Base-by-base conservation (phyloP, 2,797 vertebrate genomes). In the Aeoliscus strigatus region DNA sequence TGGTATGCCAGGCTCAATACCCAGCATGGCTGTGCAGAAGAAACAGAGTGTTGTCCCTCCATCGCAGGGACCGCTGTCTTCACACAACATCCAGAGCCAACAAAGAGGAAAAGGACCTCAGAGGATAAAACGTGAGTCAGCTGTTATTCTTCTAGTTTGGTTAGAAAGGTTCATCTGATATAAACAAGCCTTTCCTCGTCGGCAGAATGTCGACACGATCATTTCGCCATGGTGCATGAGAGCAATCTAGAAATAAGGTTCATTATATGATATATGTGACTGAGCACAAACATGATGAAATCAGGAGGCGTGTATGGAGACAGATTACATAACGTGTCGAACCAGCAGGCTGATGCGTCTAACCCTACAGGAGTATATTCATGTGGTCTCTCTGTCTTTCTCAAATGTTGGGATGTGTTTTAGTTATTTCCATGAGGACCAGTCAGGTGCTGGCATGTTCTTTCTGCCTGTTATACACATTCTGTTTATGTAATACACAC, bases 11-110 rank as follows among this genome's bases (percentile, higher is more conserved):
- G 43, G 48, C 76, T 82, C 76, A 79, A 33, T 63, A 39, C 35
- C 60, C 45, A 77, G 69, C 75, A 86, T 84, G 84, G 79, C 79
- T 45, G 81, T 77, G 48, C 68, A 78, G 78, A 81, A 75, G 73
- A 82, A 73, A 28, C 70, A 70, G 53, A 69, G 64, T 39, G 72
- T 25, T 45, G 27, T 63, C 71, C 73, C 78, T 80, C 72, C 81
- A 60, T 73, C 78, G 9, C 73, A 51, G 69, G 75, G 77, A 61
- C 72, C 78, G 2, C 67, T 74, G 33, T 73, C 77, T 14, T 31
- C 62, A 56, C 51, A 37, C 5, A 75, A 46, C 44, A 35, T 65
- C 9, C 10, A 74, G 23, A 69, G 30, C 32, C 77, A 71, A 16
- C 75, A 26, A 52, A 74, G 51, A 34, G 24, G 17, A 16, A 70